Evolutionary conservation across 2,888 invertebrate genomes (phyloP), one percentile per base, ranked within the genome.

Genomic region (Dynastes maya): DNA sequence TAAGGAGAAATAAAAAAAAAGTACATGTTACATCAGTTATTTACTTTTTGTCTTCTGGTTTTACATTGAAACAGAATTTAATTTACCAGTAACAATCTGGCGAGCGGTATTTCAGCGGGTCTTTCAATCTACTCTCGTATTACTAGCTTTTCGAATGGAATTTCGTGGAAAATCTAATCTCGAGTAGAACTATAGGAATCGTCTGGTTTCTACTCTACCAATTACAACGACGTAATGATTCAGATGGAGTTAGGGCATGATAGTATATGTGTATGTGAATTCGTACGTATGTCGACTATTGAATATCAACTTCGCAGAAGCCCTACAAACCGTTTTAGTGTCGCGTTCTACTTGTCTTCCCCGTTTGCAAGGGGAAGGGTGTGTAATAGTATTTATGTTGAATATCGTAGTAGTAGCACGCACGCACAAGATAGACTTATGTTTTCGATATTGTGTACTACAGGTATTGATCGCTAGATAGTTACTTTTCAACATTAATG

Each of bases 91-190:
- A 63, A 63, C 29, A 63, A 29, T 63, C 2, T 9, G 11, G 29
- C 63, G 27, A 63, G 9, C 29, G 11, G 32, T 32, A 32, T 63
- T 29, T 63, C 32, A 6, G 2, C 29, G 9, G 22, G 27, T 29
- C 63, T 13, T 63, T 29, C 27, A 63, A 29, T 63, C 32, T 32
- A 13, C 27, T 27, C 29, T 27, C 11, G 68, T 29, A 68, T 51
- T 51, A 51, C 29, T 51, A 68, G 27, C 45, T 29, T 68, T 68
- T 29, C 29, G n/a, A 51, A 68, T 51, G 9, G 68, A 68, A 51
- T 68, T 68, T 51, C 22, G 13, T 27, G 27, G 13, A 29, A 68
- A 53, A 68, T 68, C 68, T 51, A 51, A 29, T 67, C 45, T 40
- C 40, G n/a, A 67, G 13, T 32, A 9, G 11, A 5, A 13, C 63